Percentiles rank a stretch among this genome's conserved stretches.
Conservation (phyloP, 30 jellyfish, hydroid and myxozoan species). For the Aurelia sp. region DNA sequence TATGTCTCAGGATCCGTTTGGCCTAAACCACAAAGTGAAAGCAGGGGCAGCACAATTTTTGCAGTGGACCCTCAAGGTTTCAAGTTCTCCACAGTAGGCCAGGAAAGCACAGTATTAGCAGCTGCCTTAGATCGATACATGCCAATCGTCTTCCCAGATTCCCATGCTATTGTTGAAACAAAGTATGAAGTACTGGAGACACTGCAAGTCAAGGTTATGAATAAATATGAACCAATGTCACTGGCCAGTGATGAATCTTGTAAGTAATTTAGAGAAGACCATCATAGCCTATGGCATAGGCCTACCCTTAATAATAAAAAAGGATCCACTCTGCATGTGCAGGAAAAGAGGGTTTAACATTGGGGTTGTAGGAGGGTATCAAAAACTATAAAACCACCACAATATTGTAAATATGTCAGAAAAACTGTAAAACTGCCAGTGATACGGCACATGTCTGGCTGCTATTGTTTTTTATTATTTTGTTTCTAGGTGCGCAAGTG, state of each 20-base stretch:
- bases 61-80: constrained; percentile 79
- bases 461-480: too few species aligned
- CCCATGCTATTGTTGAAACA: constrained; percentile 40
- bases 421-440: too few species aligned
- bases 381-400: too few species aligned
- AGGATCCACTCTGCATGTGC: too few species aligned
- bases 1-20: constrained; percentile 90
- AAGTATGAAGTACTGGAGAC: constrained; percentile 26
- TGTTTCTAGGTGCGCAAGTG: too few species aligned
- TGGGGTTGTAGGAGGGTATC: too few species aligned
- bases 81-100: constrained; percentile 63
- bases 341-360: too few species aligned
- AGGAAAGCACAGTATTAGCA: constrained; percentile 66
- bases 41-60: constrained; percentile 38
- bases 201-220: constrained; percentile 63
- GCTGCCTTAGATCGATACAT: constrained; percentile 81
- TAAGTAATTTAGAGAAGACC: constrained; percentile 19
- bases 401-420: too few species aligned
- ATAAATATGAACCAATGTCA: constrained; percentile 51
- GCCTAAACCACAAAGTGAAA: constrained; percentile 90
- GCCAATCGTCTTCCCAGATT: constrained; percentile 74
- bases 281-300: too few species aligned
- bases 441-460: too few species aligned
- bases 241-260: constrained; percentile 85
- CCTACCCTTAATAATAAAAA: too few species aligned